Percentiles rank a stretch among this genome's conserved stretches.
Evolutionary conservation across 2,113 vertebrate genomes (phyloP).

Genomic region (Sinosuthora webbiana): DNA sequence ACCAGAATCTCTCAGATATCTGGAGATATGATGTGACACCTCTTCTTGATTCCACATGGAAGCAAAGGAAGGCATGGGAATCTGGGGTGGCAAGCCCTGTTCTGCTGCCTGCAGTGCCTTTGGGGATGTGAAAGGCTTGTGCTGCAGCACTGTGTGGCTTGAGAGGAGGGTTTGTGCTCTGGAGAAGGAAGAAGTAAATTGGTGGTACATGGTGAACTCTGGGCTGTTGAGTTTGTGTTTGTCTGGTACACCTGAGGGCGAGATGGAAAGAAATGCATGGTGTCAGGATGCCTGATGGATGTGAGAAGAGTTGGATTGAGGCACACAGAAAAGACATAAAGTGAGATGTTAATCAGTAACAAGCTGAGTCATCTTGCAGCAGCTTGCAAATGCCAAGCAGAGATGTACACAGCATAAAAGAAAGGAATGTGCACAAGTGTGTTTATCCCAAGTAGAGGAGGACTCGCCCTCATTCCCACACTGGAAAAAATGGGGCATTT

Average conservation of each 20-base stretch:
- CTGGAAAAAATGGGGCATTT: neutral
- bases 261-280: neutral
- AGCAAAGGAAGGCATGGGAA: neutral
- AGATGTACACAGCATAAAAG: neutral
- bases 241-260: neutral
- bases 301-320: neutral
- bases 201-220: neutral
- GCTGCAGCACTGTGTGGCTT: neutral
- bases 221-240: neutral
- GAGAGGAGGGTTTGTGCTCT: neutral
- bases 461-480: neutral
- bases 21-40: no score
- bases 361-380: neutral
- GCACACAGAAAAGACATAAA: neutral
- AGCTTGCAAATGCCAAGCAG: neutral
- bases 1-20: accelerated
- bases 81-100: neutral
- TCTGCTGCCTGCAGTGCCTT: neutral
- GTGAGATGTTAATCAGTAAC: constrained; percentile 25
- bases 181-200: neutral
- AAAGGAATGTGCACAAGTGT: neutral
- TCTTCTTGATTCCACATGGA: neutral
- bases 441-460: neutral
- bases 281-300: neutral
- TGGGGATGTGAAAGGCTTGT: neutral